Conservation (phyloP, 30 jellyfish, hydroid and myxozoan genomes). For the Hydractinia echinata region DNA sequence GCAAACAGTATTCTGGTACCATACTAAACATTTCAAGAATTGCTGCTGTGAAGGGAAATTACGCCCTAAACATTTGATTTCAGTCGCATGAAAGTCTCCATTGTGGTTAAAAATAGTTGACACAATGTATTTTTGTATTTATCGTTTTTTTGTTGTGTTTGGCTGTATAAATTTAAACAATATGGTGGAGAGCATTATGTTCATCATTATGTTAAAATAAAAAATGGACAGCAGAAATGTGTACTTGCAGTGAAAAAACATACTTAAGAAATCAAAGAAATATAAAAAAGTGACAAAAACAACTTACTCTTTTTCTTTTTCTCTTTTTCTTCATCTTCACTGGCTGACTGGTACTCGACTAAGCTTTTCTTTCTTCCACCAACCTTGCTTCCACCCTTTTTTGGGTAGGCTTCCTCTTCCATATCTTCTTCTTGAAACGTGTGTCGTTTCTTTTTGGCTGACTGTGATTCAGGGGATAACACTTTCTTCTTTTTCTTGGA, state of each 20-base stretch:
- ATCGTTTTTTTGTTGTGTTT: too few species aligned
- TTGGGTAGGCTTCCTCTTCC: constrained; percentile 8
- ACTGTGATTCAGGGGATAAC: not conserved
- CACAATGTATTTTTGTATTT: too few species aligned
- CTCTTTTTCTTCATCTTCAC: constrained; percentile 51
- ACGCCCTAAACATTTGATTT: too few species aligned
- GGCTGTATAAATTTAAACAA: not conserved
- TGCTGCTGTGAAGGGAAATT: too few species aligned
- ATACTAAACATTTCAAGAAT: too few species aligned
- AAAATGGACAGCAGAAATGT: not conserved
- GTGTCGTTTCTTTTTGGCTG: constrained; percentile 19
- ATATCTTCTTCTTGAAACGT: constrained; percentile 12
- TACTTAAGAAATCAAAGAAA: not conserved
- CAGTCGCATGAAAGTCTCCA: too few species aligned
- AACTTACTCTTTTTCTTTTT: constrained; percentile 59
- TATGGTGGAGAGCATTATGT: not conserved
- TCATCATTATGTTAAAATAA: not conserved
- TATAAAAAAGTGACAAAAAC: not conserved
- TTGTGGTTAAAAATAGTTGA: too few species aligned
- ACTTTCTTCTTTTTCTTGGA: constrained; percentile 25
- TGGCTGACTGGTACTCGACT: constrained; percentile 7
- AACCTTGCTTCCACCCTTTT: not conserved
- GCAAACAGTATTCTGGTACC: too few species aligned
- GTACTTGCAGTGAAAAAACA: not conserved
- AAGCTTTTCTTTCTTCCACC: not conserved